These are phyloP conservation scores for Pardosa pseudoannulata DNA, from an alignment of 2,888 invertebrate species.

Conservation along the genomic window DNA sequence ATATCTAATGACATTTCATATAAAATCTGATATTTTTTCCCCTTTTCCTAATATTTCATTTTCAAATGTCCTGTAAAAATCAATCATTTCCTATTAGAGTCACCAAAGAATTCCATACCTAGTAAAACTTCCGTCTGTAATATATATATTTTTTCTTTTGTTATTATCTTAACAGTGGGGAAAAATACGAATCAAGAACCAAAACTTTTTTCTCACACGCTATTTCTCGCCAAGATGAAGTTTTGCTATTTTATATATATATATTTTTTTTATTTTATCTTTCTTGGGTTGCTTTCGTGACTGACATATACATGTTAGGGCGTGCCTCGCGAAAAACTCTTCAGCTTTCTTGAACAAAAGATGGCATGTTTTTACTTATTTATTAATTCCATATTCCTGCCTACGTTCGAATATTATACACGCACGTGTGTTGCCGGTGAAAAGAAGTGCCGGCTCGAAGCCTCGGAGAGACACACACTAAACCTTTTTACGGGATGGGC, in stretches of 20 bases:
- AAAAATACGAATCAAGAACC: too few relatives aligned
- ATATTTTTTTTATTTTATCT: constrained; percentile 5
- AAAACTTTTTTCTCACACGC: neutral
- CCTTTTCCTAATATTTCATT: too few relatives aligned
- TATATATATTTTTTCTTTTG: too few relatives aligned
- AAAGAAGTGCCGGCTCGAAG: neutral
- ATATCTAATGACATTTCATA: too few relatives aligned
- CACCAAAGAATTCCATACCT: too few relatives aligned
- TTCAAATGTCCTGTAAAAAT: too few relatives aligned
- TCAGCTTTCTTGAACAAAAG: constrained; percentile 27
- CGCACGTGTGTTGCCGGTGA: neutral
- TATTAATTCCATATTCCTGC: constrained; percentile 40
- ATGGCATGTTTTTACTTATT: constrained; percentile 30
- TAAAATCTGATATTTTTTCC: too few relatives aligned
- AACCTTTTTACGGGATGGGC: neutral
- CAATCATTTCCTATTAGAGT: too few relatives aligned
- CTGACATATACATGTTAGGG: constrained; percentile 28
- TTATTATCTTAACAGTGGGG: too few relatives aligned
- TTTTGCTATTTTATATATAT: neutral
- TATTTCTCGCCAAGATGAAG: neutral
- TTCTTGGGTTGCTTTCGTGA: constrained; percentile 7
- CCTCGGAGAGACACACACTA: neutral
- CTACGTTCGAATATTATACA: constrained; percentile 23
- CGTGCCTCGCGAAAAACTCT: constrained; percentile 31
- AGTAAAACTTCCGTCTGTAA: too few relatives aligned